Base-by-base conservation (phyloP, 2,888 invertebrate species). In the Sminthurinus aureus region DNA sequence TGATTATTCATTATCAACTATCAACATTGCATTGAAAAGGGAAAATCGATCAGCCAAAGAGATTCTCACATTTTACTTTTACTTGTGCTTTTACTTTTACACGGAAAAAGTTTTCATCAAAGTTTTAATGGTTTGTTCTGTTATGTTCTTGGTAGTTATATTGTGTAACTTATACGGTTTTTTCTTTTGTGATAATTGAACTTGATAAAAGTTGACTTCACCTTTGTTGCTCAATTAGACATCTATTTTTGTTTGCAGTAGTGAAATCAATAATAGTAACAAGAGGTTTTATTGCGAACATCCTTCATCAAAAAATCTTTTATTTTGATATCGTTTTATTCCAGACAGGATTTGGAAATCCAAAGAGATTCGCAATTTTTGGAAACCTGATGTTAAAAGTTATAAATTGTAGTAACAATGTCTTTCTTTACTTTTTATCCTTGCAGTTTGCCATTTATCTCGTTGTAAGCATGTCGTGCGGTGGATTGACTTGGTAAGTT, bases 381-480 rank as follows among this genome's bases (percentile, higher is more conserved):
- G 38, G 38, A 38, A 38, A 6, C 38, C 38, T 4, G 8, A 20
- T 67, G n/a, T 67, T 2, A n/a, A 38, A 38, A 38, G 38, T 38
- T 4, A 26, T 71, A 24, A 1, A 13, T 6, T 24, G 24, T 24
- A 22, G 12, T 13, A 24, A 24, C 15, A 69, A 3, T 71, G 13
- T 26, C 0, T 71, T 22, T n/a, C 18, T 71, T 74, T 38, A 11
- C 9, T 74, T 51, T 58, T 51, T 51, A 50, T 13, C 18, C 50
- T 76, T 90, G 12, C 89, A 92, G 93, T 90, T 95, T 79, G 93
- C 95, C 51, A 90, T 96, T 38, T 98, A 97, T 91, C 92, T 97
- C 85, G 94, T 98, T 85, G 93, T 96, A 2, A 95, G 95, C 73
- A 95, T 97, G 92, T 93, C 95, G 0, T 98, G 97, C 89, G 97